phyloP scores from a whole-genome alignment of 2,113 vertebrate genomes.

The Apteryx owenii region DNA sequence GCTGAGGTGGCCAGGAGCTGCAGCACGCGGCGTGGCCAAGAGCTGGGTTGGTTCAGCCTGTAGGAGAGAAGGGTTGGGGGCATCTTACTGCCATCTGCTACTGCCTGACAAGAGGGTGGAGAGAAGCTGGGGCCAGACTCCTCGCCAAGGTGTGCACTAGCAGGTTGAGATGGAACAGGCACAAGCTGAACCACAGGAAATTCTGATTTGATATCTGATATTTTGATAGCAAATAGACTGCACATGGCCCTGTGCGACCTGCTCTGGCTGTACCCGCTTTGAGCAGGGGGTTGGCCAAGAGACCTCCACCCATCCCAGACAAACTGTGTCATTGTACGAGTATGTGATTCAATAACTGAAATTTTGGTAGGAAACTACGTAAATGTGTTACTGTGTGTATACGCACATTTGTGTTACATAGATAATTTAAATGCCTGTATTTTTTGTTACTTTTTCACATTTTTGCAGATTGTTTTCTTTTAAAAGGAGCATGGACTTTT shows the following conservation, averaged over 20 bases:
- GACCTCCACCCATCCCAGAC: fast-evolving
- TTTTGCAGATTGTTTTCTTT: neutral
- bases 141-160: neutral
- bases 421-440: neutral
- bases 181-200: neutral
- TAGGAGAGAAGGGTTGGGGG: neutral
- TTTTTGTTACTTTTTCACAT: neutral
- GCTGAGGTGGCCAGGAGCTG: neutral
- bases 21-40: fast-evolving
- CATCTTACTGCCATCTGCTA: neutral
- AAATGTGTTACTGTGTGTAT: neutral
- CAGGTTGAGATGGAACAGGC: neutral
- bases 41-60: fast-evolving
- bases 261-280: fast-evolving
- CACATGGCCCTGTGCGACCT: neutral
- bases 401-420: neutral
- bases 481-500: neutral
- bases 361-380: neutral
- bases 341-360: neutral
- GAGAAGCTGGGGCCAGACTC: neutral
- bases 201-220: no score
- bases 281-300: fast-evolving
- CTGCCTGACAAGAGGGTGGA: neutral
- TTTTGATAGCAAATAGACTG: no score
- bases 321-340: fast-evolving